Percentiles rank a stretch among this genome's conserved stretches.
Conservation (phyloP, 2,113 vertebrate species). For the Hippolais icterina region DNA sequence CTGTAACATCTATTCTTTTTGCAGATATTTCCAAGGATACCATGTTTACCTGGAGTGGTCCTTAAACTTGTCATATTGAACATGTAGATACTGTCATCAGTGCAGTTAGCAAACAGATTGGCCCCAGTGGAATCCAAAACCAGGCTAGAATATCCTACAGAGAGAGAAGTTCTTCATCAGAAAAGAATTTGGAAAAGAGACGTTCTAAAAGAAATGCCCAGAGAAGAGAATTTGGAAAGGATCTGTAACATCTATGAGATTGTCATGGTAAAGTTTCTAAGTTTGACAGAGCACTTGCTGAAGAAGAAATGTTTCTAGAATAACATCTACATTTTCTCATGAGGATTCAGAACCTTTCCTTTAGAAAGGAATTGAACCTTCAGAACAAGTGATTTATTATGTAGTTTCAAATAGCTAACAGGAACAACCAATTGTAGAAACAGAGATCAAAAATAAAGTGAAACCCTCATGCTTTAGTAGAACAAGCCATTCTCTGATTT, state of each 20-base stretch:
- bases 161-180: not conserved
- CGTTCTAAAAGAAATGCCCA: not conserved
- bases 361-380: not conserved
- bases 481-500: not conserved
- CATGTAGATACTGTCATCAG: conserved; percentile 95
- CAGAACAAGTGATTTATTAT: not conserved
- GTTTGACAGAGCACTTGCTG: not conserved
- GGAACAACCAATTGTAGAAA: not conserved
- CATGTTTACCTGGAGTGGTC: conserved; percentile 82
- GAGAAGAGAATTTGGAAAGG: not conserved
- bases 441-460: not conserved
- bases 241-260: not conserved
- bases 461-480: not conserved
- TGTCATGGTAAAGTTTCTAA: not conserved
- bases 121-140: conserved; percentile 87
- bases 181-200: not conserved
- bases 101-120: conserved; percentile 91
- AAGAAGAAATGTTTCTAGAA: not conserved
- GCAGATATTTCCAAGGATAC: not conserved
- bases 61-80: conserved; percentile 87
- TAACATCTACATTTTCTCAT: not conserved
- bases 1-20: not conserved
- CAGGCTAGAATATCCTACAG: conserved; percentile 92
- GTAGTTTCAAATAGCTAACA: not conserved
- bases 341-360: not conserved